A percentile compares a stretch with the other conserved stretches of the same genome.
Evolutionary conservation across 2,888 invertebrate genomes (phyloP).

Genomic region (Sericinus montela): DNA sequence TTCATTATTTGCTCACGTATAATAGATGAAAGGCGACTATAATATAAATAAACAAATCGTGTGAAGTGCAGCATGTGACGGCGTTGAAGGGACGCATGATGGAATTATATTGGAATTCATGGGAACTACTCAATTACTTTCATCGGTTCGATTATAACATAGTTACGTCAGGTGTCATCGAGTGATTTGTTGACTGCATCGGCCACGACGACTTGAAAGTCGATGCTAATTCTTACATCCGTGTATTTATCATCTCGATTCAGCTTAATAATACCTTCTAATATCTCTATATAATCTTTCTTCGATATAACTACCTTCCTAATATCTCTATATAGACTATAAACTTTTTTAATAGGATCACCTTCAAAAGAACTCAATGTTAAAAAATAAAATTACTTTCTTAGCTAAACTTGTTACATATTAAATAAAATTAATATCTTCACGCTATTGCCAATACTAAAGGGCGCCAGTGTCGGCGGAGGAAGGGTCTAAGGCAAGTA

Average conservation of each 20-base stretch:
- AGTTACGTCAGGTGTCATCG: constrained; percentile 23
- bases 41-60: constrained; percentile 74
- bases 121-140: constrained; percentile 48
- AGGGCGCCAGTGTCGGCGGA: too few species aligned
- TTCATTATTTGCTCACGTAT: constrained; percentile 75
- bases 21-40: constrained; percentile 72
- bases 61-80: constrained; percentile 52
- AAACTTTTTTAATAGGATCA: too few species aligned
- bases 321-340: too few species aligned
- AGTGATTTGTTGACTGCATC: constrained; percentile 26
- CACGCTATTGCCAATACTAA: too few species aligned
- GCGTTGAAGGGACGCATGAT: constrained; percentile 57
- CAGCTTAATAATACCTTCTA: constrained; percentile 1
- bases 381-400: too few species aligned
- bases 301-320: too few species aligned
- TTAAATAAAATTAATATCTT: too few species aligned
- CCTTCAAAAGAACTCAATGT: too few species aligned
- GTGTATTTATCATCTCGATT: constrained; percentile 14
- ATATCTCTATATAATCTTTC: too few species aligned
- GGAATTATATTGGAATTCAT: constrained; percentile 59
- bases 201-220: background rate
- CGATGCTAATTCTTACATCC: background rate
- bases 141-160: constrained; percentile 33
- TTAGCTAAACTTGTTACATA: too few species aligned
- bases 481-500: too few species aligned